Conservation (phyloP, 2,113 vertebrate genomes). For the Lynx canadensis region DNA sequence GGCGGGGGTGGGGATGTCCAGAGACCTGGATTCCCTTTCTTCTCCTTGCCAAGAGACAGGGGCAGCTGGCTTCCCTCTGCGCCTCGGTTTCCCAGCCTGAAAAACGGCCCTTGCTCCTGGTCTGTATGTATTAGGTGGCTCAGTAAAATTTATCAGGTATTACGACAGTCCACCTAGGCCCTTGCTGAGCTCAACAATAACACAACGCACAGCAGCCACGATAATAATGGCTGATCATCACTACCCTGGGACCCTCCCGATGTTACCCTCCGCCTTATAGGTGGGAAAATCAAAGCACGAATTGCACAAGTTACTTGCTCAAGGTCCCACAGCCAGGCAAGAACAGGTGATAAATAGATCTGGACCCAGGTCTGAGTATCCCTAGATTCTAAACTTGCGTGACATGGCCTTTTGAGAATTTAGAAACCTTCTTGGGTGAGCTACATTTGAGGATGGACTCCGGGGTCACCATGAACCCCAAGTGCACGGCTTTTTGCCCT, state of each 20-base stretch:
- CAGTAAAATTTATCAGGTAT: neutral
- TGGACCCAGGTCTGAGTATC: neutral
- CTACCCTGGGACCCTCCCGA: neutral
- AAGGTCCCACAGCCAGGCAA: neutral
- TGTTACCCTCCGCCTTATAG: neutral
- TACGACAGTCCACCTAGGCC: neutral
- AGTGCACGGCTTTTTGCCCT: neutral
- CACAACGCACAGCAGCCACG: neutral
- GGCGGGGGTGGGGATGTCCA: neutral
- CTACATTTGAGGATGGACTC: neutral
- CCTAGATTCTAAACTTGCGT: neutral
- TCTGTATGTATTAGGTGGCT: neutral
- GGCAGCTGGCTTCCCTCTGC: neutral
- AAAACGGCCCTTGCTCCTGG: neutral
- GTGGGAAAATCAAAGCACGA: neutral
- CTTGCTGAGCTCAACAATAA: neutral
- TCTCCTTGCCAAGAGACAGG: neutral
- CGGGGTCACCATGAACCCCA: neutral
- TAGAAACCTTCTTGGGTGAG: neutral
- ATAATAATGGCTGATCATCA: neutral
- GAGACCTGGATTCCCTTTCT: neutral
- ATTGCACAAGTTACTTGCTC: neutral
- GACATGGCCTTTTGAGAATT: neutral
- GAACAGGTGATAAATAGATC: neutral
- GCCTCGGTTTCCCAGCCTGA: slow-evolving; percentile 33